Evolutionary conservation across 2,888 invertebrate genomes (phyloP).

Genomic region (Pristionchus maxplancki): DNA sequence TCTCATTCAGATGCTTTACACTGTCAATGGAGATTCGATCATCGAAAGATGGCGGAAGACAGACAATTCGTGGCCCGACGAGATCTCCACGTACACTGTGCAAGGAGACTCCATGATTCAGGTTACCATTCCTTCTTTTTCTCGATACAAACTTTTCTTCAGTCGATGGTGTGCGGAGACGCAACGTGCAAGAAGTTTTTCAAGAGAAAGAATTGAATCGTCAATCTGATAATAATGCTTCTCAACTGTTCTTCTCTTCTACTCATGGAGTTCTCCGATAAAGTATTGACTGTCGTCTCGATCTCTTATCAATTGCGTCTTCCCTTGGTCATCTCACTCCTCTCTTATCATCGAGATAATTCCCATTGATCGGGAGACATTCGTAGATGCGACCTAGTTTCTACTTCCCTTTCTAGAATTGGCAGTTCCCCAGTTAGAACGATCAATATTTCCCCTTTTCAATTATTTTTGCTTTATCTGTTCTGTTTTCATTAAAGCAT

Average conservation of each 20-base stretch:
- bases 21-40: background rate
- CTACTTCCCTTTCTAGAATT: background rate
- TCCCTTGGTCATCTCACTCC: conserved; percentile 15
- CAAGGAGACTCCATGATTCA: background rate
- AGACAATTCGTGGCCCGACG: background rate
- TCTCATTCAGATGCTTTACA: background rate
- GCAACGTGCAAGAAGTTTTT: background rate
- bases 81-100: background rate
- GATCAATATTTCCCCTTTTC: background rate
- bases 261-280: background rate
- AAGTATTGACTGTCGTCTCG: background rate
- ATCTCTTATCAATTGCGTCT: conserved; percentile 45
- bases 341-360: conserved; percentile 10
- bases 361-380: background rate
- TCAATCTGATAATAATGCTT: background rate
- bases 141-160: too few species aligned
- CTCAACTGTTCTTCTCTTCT: background rate
- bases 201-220: background rate
- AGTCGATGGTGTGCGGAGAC: background rate
- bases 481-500: background rate
- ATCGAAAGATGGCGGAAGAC: background rate
- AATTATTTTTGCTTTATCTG: background rate
- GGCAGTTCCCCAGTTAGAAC: background rate
- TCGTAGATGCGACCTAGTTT: background rate
- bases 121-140: background rate